These are phyloP conservation scores for Ciconia boyciana DNA, from an alignment of 2,113 vertebrate species.

Conservation along the genomic window DNA sequence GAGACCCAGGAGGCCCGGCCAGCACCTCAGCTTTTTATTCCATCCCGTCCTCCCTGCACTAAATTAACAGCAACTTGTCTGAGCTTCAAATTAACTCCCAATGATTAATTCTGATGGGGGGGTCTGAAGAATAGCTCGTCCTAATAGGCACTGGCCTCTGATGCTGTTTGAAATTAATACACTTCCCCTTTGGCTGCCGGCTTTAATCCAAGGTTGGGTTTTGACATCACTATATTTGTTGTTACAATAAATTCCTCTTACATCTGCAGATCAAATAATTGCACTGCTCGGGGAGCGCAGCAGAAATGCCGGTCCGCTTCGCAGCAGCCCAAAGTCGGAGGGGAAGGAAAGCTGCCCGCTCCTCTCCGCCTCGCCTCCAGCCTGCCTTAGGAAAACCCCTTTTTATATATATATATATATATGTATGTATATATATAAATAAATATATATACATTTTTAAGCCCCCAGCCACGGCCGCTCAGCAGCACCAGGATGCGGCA, in stretches of 20 bases:
- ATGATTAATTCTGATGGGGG: slow-evolving; percentile 94
- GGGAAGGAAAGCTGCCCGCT: neutral
- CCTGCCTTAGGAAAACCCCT: neutral
- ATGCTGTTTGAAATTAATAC: slow-evolving; percentile 85
- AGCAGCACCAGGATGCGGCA: neutral
- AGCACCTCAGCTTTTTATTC: slow-evolving; percentile 82
- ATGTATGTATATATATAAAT: neutral
- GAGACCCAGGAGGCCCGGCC: slow-evolving; percentile 85
- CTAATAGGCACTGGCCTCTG: slow-evolving; percentile 86
- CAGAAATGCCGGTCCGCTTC: neutral
- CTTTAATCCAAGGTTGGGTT: slow-evolving; percentile 81
- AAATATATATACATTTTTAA: neutral
- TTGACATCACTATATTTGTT: slow-evolving; percentile 88
- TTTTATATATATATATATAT: neutral
- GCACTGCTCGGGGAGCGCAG: neutral
- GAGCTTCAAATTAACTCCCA: slow-evolving; percentile 93
- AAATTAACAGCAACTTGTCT: slow-evolving; percentile 97
- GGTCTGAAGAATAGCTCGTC: slow-evolving; percentile 84
- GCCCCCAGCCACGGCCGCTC: neutral
- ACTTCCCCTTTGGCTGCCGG: slow-evolving; percentile 80
- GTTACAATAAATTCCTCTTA: slow-evolving; percentile 85
- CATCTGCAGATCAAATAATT: slow-evolving; percentile 81
- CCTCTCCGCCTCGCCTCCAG: neutral
- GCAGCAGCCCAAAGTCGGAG: neutral
- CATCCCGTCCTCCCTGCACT: slow-evolving; percentile 84